Evolutionary conservation across 2,888 invertebrate genomes (phyloP), one percentile per base, ranked within the genome.

Genomic region (Diploptera punctata): DNA sequence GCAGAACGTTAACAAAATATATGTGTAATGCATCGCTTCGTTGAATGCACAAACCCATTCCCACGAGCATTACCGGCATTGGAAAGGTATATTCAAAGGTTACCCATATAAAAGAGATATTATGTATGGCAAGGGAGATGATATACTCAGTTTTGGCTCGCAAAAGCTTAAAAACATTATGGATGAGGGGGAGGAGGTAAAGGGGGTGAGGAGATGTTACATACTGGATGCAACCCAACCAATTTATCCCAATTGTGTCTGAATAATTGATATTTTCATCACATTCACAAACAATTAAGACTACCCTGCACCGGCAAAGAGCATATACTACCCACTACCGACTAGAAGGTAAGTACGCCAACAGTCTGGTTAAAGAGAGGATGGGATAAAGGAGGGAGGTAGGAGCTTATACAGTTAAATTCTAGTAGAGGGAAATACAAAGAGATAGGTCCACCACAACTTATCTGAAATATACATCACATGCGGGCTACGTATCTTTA

Each of bases 231-330:
- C 54, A 61, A 54, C 44, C 26, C 73, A 67, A 74, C 70, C 74
- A 74, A 74, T 74, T 72, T 73, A 72, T 74, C 67, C 70, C 74
- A 73, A 74, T 73, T 74, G 74, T 68, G 44, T 72, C 68, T 75
- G 74, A 75, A 75, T 75, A 75, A 75, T 75, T 74, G 73, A 75
- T 74, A 73, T 70, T 75, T 75, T 75, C 74, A 75, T 75, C 74
- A 75, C 73, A 70, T 72, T 69, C 73, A 73, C 74, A 75, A 75
- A 75, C 74, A 75, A 75, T 75, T 75, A 75, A 73, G 74, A 43
- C 67, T 54, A 52, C 26, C 65, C 65, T 47, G 29, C 65, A 44
- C 5, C 52, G 43, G 62, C 67, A 61, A 68, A 62, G 70, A 33
- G 68, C 67, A 68, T 57, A 68, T 13, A 52, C 68, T 68, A 54